Conservation (phyloP, 1,140 invertebrate genomes). For the Halotydeus destructor region DNA sequence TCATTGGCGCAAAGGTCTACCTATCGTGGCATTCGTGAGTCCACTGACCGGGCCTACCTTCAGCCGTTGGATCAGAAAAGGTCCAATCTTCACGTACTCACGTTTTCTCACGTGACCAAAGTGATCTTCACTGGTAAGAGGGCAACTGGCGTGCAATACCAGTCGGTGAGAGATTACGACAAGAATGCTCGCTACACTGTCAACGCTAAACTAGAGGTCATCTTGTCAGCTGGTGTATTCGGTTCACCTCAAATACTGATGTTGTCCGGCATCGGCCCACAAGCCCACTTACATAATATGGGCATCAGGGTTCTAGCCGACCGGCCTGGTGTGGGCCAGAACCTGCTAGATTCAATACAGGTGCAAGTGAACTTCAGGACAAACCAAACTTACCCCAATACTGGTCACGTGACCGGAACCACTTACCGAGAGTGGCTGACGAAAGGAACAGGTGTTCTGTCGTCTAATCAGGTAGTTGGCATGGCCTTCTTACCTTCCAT, state of each 20-base stretch:
- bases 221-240: constrained; percentile 53
- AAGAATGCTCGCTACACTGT: constrained; percentile 39
- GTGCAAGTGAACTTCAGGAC: background rate
- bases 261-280: constrained; percentile 47
- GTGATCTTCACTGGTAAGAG: constrained; percentile 28
- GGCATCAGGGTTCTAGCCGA: constrained; percentile 3
- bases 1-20: constrained; percentile 51
- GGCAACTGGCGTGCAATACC: constrained; percentile 46
- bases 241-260: constrained; percentile 60
- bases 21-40: constrained; percentile 63
- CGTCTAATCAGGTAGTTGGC: background rate
- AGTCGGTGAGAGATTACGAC: constrained; percentile 28
- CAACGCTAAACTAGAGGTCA: constrained; percentile 41
- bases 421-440: too few relatives aligned
- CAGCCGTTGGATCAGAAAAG: constrained; percentile 33
- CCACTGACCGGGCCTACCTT: constrained; percentile 69
- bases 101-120: constrained; percentile 5
- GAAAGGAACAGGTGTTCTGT: too few relatives aligned
- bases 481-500: constrained; percentile 4
- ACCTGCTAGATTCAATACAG: constrained; percentile 9
- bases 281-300: constrained; percentile 18
- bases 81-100: constrained; percentile 12
- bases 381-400: too few relatives aligned
- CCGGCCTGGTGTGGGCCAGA: constrained; percentile 18
- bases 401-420: too few relatives aligned